phyloP scores from a whole-genome alignment of 2,113 vertebrate genomes.

The Amia ocellicauda region DNA sequence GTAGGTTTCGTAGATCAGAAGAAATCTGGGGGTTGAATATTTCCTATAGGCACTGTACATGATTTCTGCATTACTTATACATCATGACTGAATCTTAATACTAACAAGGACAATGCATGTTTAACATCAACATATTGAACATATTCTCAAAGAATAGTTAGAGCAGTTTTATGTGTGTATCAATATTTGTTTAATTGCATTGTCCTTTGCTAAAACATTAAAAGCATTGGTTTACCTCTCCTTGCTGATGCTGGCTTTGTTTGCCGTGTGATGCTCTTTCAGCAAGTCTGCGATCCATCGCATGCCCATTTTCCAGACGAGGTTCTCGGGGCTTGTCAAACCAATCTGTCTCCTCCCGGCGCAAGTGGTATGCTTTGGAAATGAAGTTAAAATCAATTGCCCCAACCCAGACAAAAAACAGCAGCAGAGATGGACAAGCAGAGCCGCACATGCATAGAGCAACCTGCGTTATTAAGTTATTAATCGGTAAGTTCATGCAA shows the following conservation, averaged over 20 bases:
- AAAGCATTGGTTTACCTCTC: constrained; percentile 57
- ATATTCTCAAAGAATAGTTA: too few species aligned
- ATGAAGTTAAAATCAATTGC: constrained; percentile 66
- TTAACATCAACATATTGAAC: too few species aligned
- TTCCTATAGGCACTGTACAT: too few species aligned
- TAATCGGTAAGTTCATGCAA: constrained; percentile 47
- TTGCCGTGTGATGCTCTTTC: constrained; percentile 67
- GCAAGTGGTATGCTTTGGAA: constrained; percentile 91
- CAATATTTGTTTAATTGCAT: too few species aligned
- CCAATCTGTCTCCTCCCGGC: constrained; percentile 97
- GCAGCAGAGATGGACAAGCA: constrained; percentile 41
- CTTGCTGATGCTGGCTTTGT: constrained; percentile 65
- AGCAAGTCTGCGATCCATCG: constrained; percentile 78
- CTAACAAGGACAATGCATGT: too few species aligned
- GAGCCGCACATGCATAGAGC: constrained; percentile 39
- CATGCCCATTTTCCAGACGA: constrained; percentile 76
- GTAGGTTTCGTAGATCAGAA: too few species aligned
- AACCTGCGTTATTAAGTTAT: constrained; percentile 23
- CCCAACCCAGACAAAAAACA: constrained; percentile 35
- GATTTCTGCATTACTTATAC: too few species aligned
- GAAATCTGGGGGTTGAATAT: too few species aligned
- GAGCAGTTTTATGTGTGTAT: too few species aligned
- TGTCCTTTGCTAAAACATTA: not conserved
- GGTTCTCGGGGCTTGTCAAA: constrained; percentile 96
- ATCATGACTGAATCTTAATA: too few species aligned